Conservation (phyloP, 2,113 vertebrate genomes). For the Heliornis fulica region DNA sequence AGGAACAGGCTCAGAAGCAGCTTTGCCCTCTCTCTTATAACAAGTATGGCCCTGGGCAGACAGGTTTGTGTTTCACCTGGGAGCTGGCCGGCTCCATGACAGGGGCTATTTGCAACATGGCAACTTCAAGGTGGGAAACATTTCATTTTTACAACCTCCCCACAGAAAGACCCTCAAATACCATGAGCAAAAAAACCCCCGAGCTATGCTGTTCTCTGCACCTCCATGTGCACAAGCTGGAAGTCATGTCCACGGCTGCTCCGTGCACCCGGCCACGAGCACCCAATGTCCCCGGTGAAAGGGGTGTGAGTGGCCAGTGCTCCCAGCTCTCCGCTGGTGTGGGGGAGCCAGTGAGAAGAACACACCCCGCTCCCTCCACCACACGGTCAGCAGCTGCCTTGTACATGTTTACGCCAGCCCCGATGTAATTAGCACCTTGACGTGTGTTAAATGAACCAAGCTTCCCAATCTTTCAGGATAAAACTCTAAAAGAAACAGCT, state of each 20-base stretch:
- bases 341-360: accelerated
- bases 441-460: slow-evolving; percentile 23
- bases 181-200: neutral
- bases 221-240: accelerated
- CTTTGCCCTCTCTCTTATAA: neutral
- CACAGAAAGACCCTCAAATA: neutral
- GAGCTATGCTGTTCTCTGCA: neutral
- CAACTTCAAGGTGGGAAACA: neutral
- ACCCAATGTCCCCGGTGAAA: neutral
- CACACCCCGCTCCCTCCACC: neutral
- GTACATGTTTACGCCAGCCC: slow-evolving; percentile 3
- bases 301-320: neutral
- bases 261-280: accelerated
- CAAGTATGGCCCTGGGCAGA: neutral
- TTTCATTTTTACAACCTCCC: neutral
- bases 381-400: slow-evolving; percentile 38
- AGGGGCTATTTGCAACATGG: neutral
- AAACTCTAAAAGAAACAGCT: slow-evolving; percentile 52
- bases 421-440: slow-evolving; percentile 55
- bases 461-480: slow-evolving; percentile 4
- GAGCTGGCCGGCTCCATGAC: neutral
- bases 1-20: neutral
- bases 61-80: neutral
- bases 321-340: accelerated
- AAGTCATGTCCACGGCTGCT: neutral